Percentiles rank a stretch among this genome's conserved stretches.
Evolutionary conservation across 2,888 invertebrate genomes (phyloP).

Genomic region (Physocephala rufipes): DNA sequence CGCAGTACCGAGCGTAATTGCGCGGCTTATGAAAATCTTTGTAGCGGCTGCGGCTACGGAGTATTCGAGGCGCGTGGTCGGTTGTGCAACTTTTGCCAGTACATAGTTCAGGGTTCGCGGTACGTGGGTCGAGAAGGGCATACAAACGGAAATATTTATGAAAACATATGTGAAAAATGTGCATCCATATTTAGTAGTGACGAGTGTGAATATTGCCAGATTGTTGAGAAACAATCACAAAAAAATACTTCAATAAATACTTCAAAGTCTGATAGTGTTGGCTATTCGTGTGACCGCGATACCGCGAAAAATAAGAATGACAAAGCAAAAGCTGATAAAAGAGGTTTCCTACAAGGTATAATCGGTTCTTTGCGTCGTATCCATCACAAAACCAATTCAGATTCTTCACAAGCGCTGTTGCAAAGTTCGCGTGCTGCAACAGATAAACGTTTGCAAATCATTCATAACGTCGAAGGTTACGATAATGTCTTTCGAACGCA

Average conservation of each 20-base stretch:
- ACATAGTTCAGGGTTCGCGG: constrained; percentile 54
- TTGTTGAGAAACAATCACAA: neutral
- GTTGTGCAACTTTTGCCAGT: constrained; percentile 62
- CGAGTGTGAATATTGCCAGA: constrained; percentile 51
- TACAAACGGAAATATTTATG: constrained; percentile 57
- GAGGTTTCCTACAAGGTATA: constrained; percentile 48
- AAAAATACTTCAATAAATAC: neutral
- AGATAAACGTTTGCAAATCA: constrained; percentile 54
- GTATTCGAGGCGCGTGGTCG: constrained; percentile 61
- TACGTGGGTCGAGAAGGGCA: constrained; percentile 28
- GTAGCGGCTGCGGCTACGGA: constrained; percentile 63
- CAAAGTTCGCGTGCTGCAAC: constrained; percentile 36
- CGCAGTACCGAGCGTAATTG: constrained; percentile 48
- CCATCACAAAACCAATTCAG: constrained; percentile 25
- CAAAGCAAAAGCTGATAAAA: constrained; percentile 43
- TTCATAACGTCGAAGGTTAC: constrained; percentile 62
- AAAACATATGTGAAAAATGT: constrained; percentile 62
- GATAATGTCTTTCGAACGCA: constrained; percentile 61
- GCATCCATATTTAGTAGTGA: constrained; percentile 57
- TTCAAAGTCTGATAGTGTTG: neutral
- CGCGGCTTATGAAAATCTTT: constrained; percentile 62
- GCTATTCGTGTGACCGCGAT: constrained; percentile 6
- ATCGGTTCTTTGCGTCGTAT: constrained; percentile 55
- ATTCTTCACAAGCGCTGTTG: constrained; percentile 35
- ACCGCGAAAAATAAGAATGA: constrained; percentile 16